Base-by-base conservation (phyloP, 2,797 vertebrate species). In the Synanceia verrucosa region DNA sequence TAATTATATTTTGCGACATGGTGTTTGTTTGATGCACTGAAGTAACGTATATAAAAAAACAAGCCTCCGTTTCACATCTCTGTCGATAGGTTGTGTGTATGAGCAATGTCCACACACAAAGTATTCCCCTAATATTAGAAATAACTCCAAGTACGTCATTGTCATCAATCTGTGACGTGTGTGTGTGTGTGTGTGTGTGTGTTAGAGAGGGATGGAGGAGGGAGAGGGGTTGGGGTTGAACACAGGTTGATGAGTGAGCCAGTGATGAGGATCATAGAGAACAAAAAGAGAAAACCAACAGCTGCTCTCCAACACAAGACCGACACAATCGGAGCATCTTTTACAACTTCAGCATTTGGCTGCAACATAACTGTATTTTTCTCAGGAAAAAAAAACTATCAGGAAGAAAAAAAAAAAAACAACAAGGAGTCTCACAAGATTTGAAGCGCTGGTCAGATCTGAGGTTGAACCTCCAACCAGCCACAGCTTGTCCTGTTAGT, bases 111-210 rank as follows among this genome's bases (percentile, higher is more conserved):
- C 60, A 56, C 39, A 39, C 37, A 59, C 48, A 55, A 70, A 63
- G 34, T 59, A 70, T 65, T 29, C 23, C 29, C 7, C 23, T 53
- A 39, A 76, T 72, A 65, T 24, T 39, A 79, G 69, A 70, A 89
- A 90, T 72, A 66, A 81, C 60, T 78, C 29, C 11, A 72, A 51
- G 56, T 81, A 85, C 86, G 85, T 90, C 88, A 90, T 67, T 28
- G 72, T 81, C 83, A 80, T 86, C 62, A 60, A 69, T 86, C 74
- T 67, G 58, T 85, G 88, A 88, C 75, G 86, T 29, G 70, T 26
- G 46, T 31, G 41, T 63, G 52, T n/a, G 59, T 21, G 61, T 26
- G 61, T 28, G 63, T n/a, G 64, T 4, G 59, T 28, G 63, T n/a
- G 64, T 4, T 56, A 39, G 47, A 2, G 62, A 43, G 66, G 18